phyloP scores from a whole-genome alignment of 1,140 invertebrate species.

The Ceratina japonica region DNA sequence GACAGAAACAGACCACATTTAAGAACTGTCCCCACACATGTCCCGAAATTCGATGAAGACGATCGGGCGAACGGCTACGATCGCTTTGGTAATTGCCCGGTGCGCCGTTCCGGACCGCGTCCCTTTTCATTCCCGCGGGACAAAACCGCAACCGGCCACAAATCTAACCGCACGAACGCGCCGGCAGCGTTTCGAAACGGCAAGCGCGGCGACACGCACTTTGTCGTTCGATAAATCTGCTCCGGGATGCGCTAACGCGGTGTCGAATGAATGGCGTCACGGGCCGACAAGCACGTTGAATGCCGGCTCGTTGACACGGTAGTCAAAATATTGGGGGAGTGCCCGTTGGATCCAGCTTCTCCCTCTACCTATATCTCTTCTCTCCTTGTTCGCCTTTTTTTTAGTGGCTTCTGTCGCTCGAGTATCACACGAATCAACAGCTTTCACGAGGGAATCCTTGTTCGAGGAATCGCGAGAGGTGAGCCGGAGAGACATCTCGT shows the following conservation, averaged over 20 bases:
- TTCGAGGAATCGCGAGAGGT: not conserved
- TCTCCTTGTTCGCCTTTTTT: not conserved
- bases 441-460: conserved; percentile 1
- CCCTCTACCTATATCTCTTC: not conserved
- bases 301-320: conserved; percentile 68
- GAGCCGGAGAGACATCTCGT: not conserved
- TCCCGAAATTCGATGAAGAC: too few relatives aligned
- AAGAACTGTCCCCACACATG: too few relatives aligned
- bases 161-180: conserved; percentile 67
- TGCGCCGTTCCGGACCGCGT: conserved; percentile 40
- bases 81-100: conserved; percentile 35
- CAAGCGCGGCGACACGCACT: conserved; percentile 54
- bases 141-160: conserved; percentile 71
- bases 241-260: conserved; percentile 55
- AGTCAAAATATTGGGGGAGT: conserved; percentile 76
- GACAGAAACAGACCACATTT: too few relatives aligned
- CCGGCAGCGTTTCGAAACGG: conserved; percentile 32
- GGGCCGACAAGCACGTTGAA: conserved; percentile 69
- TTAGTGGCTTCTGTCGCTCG: not conserved
- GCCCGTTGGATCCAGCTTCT: conserved; percentile 22
- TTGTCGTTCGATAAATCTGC: conserved; percentile 64
- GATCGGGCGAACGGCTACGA: too few relatives aligned
- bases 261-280: conserved; percentile 70
- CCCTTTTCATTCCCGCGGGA: conserved; percentile 54
- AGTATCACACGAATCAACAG: not conserved